phyloP scores from a whole-genome alignment of 2,113 vertebrate genomes.

The Rhynchopsitta pachyrhyncha region DNA sequence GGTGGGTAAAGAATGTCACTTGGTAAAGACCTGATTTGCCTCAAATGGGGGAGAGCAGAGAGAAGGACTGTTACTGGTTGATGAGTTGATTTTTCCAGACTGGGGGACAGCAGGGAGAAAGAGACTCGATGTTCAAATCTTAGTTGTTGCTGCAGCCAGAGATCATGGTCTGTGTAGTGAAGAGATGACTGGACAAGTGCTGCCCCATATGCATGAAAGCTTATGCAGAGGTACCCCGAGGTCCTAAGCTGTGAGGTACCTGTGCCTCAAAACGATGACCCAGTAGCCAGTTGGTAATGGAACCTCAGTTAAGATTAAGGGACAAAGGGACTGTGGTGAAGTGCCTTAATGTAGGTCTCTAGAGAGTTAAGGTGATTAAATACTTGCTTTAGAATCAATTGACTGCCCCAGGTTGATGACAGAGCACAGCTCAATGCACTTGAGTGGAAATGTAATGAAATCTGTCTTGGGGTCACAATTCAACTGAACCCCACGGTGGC shows the following conservation, averaged over 20 bases:
- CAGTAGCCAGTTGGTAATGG: constrained; percentile 44
- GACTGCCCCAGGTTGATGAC: constrained; percentile 16
- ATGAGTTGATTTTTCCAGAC: background rate
- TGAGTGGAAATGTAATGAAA: constrained; percentile 61
- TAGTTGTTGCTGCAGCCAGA: background rate
- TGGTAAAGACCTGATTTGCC: background rate
- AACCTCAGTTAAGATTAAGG: constrained; percentile 33
- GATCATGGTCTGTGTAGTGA: background rate
- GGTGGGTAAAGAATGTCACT: background rate
- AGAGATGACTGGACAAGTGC: background rate
- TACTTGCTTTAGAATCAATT: constrained; percentile 60
- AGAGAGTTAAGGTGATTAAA: constrained; percentile 62
- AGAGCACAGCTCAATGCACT: background rate
- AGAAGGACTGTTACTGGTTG: background rate
- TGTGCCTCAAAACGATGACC: constrained; percentile 44
- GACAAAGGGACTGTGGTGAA: background rate
- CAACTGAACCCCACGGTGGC: constrained; percentile 31
- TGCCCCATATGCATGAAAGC: background rate
- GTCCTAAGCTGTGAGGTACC: background rate
- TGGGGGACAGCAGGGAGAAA: background rate
- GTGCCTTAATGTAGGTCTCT: constrained; percentile 60
- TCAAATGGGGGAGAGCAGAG: background rate
- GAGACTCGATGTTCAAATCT: background rate
- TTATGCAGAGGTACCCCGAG: background rate
- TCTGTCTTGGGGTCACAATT: constrained; percentile 43